Evolutionary conservation across 1,140 invertebrate species (phyloP).

Genomic region (Prorops nasuta): DNA sequence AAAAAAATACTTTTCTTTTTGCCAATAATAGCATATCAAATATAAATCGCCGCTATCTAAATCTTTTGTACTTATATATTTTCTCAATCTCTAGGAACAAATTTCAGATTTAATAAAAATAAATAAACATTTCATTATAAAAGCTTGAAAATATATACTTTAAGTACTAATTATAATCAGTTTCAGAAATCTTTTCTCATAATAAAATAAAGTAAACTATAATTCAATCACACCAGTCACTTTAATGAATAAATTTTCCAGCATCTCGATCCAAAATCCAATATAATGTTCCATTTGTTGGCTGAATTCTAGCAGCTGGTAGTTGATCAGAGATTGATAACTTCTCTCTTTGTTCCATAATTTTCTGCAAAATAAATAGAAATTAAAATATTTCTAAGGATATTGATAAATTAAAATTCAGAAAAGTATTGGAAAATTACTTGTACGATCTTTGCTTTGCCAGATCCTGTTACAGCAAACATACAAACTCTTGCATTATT

Average conservation of each 20-base stretch:
- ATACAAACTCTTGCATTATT: conserved; percentile 83
- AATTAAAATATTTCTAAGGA: neutral
- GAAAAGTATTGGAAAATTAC: conserved; percentile 54
- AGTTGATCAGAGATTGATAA: no score
- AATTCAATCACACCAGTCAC: no score
- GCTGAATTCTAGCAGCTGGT: conserved; percentile 72
- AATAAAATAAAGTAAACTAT: no score
- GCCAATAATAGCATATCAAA: no score
- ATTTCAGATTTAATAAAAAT: no score
- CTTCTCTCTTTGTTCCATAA: conserved; percentile 70
- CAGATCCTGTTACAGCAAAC: conserved; percentile 80
- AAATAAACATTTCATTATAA: no score
- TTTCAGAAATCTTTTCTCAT: neutral
- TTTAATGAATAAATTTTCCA: conserved; percentile 48
- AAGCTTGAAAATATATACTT: no score
- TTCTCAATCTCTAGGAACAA: no score
- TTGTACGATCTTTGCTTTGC: conserved; percentile 89
- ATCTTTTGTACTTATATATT: no score
- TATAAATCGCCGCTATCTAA: no score
- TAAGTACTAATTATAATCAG: conserved; percentile 9
- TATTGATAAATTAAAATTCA: conserved; percentile 3
- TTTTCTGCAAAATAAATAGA: conserved; percentile 60
- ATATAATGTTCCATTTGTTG: conserved; percentile 66
- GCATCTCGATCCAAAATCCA: conserved; percentile 81
- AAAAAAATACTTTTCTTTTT: no score